Conservation (phyloP, 2,888 invertebrate genomes). For the Callyntrura sp. region DNA sequence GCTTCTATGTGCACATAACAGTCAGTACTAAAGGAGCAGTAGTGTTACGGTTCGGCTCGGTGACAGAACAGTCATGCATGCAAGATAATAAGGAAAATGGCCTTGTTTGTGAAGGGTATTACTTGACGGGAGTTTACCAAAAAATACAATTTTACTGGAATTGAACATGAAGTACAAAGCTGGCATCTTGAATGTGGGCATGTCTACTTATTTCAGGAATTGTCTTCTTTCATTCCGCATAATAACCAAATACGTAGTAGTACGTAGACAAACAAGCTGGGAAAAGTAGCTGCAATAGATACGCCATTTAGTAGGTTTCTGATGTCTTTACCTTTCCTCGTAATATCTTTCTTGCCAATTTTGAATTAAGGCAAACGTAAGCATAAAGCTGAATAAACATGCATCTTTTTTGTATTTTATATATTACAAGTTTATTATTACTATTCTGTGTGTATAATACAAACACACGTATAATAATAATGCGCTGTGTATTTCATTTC, state of each 20-base stretch:
- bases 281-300: neutral
- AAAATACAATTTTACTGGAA: too few species aligned
- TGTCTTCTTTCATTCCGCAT: neutral
- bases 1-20: too few species aligned
- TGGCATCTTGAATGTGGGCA: too few species aligned
- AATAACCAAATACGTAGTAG: neutral
- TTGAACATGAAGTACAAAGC: too few species aligned
- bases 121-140: too few species aligned
- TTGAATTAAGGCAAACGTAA: neutral
- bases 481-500: neutral
- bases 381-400: conserved; percentile 12
- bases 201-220: too few species aligned
- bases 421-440: neutral
- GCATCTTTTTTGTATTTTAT: neutral
- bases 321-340: neutral
- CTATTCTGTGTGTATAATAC: neutral
- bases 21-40: too few species aligned
- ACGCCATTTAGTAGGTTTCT: neutral
- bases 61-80: too few species aligned
- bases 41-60: too few species aligned
- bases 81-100: too few species aligned
- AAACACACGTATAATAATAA: neutral
- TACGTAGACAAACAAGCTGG: neutral
- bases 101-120: too few species aligned
- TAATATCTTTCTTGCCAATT: conserved; percentile 44